Base-by-base conservation (phyloP, 2,113 vertebrate species). In the Notarius quadriscutis region DNA sequence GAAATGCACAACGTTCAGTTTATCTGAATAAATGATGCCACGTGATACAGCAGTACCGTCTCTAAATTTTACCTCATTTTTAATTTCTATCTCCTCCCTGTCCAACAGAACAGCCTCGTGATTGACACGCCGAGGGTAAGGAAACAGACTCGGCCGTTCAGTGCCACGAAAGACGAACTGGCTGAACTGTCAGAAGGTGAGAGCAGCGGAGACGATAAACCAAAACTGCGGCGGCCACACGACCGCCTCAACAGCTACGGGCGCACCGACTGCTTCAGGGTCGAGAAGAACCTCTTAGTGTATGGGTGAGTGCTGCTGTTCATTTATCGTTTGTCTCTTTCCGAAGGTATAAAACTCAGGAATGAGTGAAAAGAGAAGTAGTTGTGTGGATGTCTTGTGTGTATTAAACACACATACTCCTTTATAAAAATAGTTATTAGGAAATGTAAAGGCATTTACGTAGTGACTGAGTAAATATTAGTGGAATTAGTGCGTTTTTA, bases 41-140 rank as follows among this genome's bases (percentile, higher is more conserved):
- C 12, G 67, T 65, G 10, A 65, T 65, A 11, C 8, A 11, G 15
- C 12, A 15, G 2, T 22, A 10, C 18, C 6, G 7, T 74, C 34
- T 20, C 20, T 15, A 20, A 41, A 41, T 10, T 74, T 41, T 20
- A 48, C 7, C 17, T 50, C 22, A 7, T 71, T 50, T n/a, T 7
- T 6, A 1, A 14, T 34, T 65, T 17, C 27, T n/a, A 0, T 41
- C 6, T 50, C 41, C 8, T 72, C 20, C 74, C 48, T 22, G 55
- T 48, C 48, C 60, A 75, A 93, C 96, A 99, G 98, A 99, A 99
- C 92, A 99, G 98, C 92, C 94, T 99, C 91, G 98, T 99, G 88
- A 99, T 99, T 27, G 98, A 99, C 92, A 99, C 98, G 1, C 98
- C 98, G 22, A 97, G 98, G 85, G 97, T 99, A 75, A 94, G 98